Conservation (phyloP, 2,797 vertebrate species). For the Dendrocincla fuliginosa region DNA sequence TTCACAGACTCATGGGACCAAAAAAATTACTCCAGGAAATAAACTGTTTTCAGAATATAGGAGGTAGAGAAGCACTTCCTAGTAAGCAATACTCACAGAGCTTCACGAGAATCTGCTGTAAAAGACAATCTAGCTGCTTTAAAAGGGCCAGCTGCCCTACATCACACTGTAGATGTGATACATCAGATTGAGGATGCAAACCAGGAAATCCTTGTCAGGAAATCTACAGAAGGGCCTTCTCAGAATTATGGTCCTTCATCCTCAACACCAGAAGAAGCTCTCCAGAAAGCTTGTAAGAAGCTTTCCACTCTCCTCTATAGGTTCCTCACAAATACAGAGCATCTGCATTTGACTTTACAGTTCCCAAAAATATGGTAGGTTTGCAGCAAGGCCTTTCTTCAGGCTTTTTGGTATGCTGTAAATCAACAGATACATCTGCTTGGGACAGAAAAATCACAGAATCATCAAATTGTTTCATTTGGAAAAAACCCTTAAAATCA, state of each 20-base stretch:
- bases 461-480: background rate
- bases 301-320: background rate
- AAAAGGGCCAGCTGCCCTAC: background rate
- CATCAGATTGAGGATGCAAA: background rate
- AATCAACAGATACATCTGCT: background rate
- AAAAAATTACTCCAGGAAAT: background rate
- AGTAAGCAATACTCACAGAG: background rate
- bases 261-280: background rate
- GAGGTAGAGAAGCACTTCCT: background rate
- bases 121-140: background rate
- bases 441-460: background rate
- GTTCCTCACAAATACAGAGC: background rate
- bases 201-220: background rate
- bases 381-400: background rate
- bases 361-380: background rate
- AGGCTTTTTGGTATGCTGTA: background rate
- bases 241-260: background rate
- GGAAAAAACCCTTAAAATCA: background rate
- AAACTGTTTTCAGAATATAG: background rate
- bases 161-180: background rate
- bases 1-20: background rate
- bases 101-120: background rate
- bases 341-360: background rate
- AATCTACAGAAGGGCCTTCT: background rate
- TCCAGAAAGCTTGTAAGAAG: background rate